Evolutionary conservation across 2,888 invertebrate species (phyloP), one percentile per base, ranked within the genome.

Genomic region (Amphipyra berbera): DNA sequence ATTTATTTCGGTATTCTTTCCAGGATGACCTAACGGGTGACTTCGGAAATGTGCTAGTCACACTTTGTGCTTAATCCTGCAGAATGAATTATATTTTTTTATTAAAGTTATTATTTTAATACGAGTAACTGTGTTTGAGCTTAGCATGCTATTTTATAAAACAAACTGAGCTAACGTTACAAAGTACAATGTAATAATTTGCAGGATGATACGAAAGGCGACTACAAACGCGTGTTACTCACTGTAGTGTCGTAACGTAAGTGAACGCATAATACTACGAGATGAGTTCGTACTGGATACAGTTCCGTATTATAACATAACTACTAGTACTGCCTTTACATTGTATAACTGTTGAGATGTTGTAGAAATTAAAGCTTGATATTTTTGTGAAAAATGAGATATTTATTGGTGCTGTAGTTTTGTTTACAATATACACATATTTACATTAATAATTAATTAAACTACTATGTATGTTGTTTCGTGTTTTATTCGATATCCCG

Each of bases 21-120:
- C 96, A 96, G 96, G 96, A 96, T 80, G 97, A 97, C 91, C 93
- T 96, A 82, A 95, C 95, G 75, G 97, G 97, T 83, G 97, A 97
- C 94, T 96, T 96, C 95, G 95, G 94, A 91, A 94, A 96, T 90
- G 95, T 96, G 82, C 95, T 97, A 91, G 95, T 96, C 83, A 95
- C 95, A 83, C 91, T 96, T 82, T 90, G 95, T 85, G 93, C 90
- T 88, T 95, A 95, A 88, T 88, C 89, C 92, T 90, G 90, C 91
- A 88, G 90, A 88, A 87, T 88, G 82, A 78, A 78, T 82, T 76
- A 64, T 78, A 73, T 72, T 63, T 73, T 73, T 70, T 65, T 71
- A 64, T 57, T 58, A 55, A 63, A 62, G 13, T 70, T 73, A 64
- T 83, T 85, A 81, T 87, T 84, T 88, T 87, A 86, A 83, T 83